A percentile compares a stretch with the other conserved stretches of the same genome.
Evolutionary conservation across 1,140 invertebrate species (phyloP).

Genomic region (Brachionus calyciflorus): DNA sequence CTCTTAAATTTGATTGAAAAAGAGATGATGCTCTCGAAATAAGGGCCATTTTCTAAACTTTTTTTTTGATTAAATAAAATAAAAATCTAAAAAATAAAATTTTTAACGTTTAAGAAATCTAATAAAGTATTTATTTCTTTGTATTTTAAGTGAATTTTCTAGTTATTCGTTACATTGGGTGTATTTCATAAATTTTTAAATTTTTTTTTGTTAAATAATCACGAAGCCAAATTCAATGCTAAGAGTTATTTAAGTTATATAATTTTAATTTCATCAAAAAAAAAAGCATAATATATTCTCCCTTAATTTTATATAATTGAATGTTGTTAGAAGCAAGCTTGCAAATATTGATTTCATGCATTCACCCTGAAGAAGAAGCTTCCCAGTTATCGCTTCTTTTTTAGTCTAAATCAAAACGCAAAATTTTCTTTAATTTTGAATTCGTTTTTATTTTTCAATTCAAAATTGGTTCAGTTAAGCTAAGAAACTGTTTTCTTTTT

Average conservation of each 20-base stretch:
- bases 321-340: conserved; percentile 19
- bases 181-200: no score
- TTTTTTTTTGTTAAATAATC: conserved; percentile 38
- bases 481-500: not conserved
- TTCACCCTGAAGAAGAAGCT: no score
- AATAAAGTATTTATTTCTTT: no score
- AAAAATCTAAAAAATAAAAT: not conserved
- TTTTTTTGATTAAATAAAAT: not conserved
- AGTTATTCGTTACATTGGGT: not conserved
- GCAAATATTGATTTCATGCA: no score
- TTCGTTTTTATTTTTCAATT: no score
- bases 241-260: conserved; percentile 36
- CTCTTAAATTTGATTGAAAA: conserved; percentile 29
- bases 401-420: no score
- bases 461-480: no score
- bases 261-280: not conserved
- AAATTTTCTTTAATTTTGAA: no score
- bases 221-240: not conserved
- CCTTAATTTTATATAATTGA: no score
- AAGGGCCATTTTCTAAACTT: conserved; percentile 5
- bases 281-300: conserved; percentile 22
- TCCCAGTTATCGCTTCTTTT: no score
- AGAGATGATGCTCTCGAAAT: conserved; percentile 36
- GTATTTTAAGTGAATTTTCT: no score
- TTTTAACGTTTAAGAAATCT: no score